Conservation (phyloP, 2,888 invertebrate species). For the Nomada lathburiana region DNA sequence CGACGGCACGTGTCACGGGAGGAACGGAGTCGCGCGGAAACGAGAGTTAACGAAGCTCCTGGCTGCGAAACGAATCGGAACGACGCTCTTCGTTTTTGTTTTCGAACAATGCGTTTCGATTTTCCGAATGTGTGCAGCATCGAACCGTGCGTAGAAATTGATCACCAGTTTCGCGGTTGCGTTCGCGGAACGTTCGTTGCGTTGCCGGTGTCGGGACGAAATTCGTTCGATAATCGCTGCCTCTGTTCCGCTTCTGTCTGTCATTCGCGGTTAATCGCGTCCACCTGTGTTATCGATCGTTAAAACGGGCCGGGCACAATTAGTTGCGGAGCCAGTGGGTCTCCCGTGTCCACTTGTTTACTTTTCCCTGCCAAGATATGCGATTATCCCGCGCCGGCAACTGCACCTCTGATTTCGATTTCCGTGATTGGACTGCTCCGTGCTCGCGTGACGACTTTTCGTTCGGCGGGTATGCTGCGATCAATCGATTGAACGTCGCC, state of each 20-base stretch:
- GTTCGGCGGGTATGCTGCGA: neutral
- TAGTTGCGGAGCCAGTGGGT: conserved; percentile 54
- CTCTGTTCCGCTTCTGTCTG: conserved; percentile 47
- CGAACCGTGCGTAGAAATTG: no score
- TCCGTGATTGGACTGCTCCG: conserved; percentile 6
- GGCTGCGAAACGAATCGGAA: neutral
- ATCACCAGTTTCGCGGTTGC: no score
- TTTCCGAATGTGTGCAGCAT: no score
- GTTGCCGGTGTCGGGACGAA: conserved; percentile 3
- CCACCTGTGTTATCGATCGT: conserved; percentile 65
- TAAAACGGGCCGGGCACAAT: conserved; percentile 62
- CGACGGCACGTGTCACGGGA: neutral
- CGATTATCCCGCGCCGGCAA: conserved; percentile 13
- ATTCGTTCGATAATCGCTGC: conserved; percentile 55
- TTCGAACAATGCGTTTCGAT: no score
- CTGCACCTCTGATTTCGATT: conserved; percentile 33
- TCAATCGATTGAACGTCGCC: no score
- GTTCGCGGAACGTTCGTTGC: no score
- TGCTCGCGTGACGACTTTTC: conserved; percentile 1
- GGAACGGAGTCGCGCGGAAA: neutral
- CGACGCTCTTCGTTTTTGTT: neutral
- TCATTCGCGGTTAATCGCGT: conserved; percentile 69
- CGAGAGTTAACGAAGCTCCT: neutral
- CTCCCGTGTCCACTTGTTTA: conserved; percentile 38
- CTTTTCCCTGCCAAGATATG: conserved; percentile 26